Conservation (phyloP, 2,888 invertebrate species). For the Eristalis tenax region DNA sequence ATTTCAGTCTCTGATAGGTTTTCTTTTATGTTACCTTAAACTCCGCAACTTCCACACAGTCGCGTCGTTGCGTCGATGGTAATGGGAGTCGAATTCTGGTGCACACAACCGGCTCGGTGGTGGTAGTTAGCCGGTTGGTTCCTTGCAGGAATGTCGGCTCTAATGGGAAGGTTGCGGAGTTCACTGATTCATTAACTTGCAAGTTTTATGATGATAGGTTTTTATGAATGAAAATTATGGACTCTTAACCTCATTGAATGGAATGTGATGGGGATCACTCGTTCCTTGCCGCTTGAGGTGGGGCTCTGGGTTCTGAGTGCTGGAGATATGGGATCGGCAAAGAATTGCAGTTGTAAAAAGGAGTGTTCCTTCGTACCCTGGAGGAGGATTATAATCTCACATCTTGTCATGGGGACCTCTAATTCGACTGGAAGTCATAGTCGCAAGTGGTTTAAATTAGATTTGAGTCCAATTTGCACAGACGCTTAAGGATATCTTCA, state of each 20-base stretch:
- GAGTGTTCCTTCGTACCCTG: too few relatives aligned
- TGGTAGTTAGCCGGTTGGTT: neutral
- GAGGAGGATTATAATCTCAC: too few relatives aligned
- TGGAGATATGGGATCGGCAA: too few relatives aligned
- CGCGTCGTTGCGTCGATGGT: neutral
- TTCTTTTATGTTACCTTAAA: neutral
- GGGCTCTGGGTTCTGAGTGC: neutral
- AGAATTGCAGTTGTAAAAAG: too few relatives aligned
- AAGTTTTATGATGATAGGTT: neutral
- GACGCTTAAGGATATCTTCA: too few relatives aligned
- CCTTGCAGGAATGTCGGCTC: neutral
- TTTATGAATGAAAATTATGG: slow-evolving; percentile 16
- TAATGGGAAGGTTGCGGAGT: neutral
- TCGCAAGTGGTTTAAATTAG: too few relatives aligned
- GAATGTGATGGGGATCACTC: neutral
- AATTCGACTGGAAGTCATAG: too few relatives aligned
- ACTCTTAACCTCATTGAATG: neutral
- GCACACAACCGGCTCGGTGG: neutral
- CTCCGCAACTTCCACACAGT: neutral
- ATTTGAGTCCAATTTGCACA: too few relatives aligned
- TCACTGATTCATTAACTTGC: neutral
- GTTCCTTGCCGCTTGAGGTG: neutral
- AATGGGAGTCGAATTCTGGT: neutral
- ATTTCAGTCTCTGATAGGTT: neutral
- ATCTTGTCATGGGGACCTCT: too few relatives aligned